A percentile compares a stretch with the other conserved stretches of the same genome.
Evolutionary conservation across 2,888 invertebrate genomes (phyloP).

Genomic region (Tanypteryx hageni): DNA sequence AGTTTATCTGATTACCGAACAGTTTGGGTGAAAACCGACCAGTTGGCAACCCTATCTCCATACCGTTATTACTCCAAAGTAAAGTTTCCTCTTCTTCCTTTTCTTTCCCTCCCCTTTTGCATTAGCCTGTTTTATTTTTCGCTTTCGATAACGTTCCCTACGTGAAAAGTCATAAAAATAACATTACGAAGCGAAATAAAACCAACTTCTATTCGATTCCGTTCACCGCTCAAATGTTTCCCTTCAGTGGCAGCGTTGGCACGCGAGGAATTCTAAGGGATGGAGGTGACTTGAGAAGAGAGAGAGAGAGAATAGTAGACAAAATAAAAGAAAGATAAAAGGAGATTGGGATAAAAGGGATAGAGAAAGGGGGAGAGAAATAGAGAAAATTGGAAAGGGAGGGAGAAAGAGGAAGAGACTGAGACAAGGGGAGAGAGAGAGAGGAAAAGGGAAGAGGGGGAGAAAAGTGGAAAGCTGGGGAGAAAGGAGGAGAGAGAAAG

Average conservation of each 20-base stretch:
- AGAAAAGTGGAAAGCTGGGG: not conserved
- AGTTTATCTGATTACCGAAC: too few species aligned
- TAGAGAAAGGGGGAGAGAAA: not conserved
- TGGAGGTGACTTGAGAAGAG: not conserved
- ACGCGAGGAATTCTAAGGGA: not conserved
- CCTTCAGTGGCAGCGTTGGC: not conserved
- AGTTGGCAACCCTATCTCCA: too few species aligned
- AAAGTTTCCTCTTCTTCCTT: not conserved
- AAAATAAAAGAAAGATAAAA: not conserved
- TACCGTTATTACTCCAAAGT: not conserved
- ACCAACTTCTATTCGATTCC: not conserved
- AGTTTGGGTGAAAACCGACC: too few species aligned
- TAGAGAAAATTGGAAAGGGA: not conserved
- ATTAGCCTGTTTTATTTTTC: conserved; percentile 6
- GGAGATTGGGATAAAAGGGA: not conserved
- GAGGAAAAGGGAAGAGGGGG: not conserved
- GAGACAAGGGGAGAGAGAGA: not conserved
- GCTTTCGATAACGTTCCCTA: conserved; percentile 6
- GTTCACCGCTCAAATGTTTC: not conserved
- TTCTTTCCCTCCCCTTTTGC: not conserved
- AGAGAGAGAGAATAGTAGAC: not conserved
- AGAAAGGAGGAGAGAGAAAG: too few species aligned
- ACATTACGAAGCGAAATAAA: conserved; percentile 32
- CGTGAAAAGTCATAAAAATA: not conserved
- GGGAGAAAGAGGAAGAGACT: not conserved